These are phyloP conservation scores for Dascillus cervinus DNA, from an alignment of 2,888 invertebrate genomes.

Conservation along the genomic window DNA sequence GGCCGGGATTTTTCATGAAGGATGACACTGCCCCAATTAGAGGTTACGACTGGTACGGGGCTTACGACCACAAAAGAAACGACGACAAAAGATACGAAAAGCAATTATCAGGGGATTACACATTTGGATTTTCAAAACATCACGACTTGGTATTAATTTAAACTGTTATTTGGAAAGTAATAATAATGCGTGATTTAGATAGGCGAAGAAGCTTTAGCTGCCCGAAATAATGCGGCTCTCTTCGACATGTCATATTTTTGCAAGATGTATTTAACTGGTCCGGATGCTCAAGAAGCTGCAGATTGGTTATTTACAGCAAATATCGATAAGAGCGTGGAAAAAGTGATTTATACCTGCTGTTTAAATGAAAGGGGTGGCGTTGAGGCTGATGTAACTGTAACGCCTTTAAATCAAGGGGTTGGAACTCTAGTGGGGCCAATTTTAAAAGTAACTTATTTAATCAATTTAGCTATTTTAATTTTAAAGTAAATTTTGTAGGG, in stretches of 20 bases:
- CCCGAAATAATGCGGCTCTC: conserved; percentile 70
- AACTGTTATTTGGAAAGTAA: background rate
- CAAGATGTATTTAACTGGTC: conserved; percentile 79
- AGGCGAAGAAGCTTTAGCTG: conserved; percentile 68
- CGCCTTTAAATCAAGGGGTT: conserved; percentile 48
- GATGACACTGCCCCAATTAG: conserved; percentile 53
- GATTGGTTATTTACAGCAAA: conserved; percentile 79
- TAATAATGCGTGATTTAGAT: conserved; percentile 50
- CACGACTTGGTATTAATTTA: conserved; percentile 56
- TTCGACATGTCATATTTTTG: conserved; percentile 88
- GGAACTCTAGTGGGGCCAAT: conserved; percentile 59
- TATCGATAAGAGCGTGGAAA: conserved; percentile 50
- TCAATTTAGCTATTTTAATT: too few species aligned
- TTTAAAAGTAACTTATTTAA: conserved; percentile 58
- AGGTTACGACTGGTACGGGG: conserved; percentile 82
- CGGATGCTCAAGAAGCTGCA: conserved; percentile 72
- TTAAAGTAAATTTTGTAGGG: conserved; percentile 46
- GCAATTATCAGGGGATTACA: conserved; percentile 65
- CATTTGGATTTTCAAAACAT: conserved; percentile 75
- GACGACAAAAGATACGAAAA: conserved; percentile 60
- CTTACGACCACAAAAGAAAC: conserved; percentile 62
- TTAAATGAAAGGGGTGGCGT: conserved; percentile 76
- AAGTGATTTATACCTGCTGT: conserved; percentile 72
- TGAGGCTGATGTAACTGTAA: conserved; percentile 79
- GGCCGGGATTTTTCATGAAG: conserved; percentile 72